Conservation (phyloP, 1,140 invertebrate genomes). For the Pinna nobilis region DNA sequence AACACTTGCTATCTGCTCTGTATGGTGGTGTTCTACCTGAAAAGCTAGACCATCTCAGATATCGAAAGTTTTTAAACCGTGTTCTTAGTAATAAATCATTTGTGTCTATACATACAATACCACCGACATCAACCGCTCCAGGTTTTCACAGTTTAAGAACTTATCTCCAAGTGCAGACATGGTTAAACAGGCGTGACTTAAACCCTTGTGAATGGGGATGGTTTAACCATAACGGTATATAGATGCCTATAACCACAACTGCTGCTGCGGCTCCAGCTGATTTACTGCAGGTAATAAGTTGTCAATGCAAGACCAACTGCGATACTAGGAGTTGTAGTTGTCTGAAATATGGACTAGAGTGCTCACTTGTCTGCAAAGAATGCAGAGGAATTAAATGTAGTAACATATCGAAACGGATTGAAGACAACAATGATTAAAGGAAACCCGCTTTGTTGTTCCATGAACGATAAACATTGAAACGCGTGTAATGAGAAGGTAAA, state of each 20-base stretch:
- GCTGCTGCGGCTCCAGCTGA: conserved; percentile 3
- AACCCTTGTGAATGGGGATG: conserved; percentile 20
- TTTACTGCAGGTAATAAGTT: conserved; percentile 18
- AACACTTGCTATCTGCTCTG: not conserved
- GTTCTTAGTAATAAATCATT: not conserved
- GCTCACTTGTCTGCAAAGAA: not conserved
- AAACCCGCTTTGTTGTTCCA: no score
- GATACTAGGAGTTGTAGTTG: conserved; percentile 23
- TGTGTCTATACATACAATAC: conserved; percentile 30
- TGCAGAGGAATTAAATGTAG: no score
- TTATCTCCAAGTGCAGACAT: conserved; percentile 11
- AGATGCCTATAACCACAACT: not conserved
- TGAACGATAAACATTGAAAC: no score
- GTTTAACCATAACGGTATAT: not conserved
- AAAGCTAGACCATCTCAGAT: conserved; percentile 11
- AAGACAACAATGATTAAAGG: no score
- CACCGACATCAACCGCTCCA: conserved; percentile 14
- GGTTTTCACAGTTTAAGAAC: conserved; percentile 8
- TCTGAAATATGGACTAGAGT: conserved; percentile 11
- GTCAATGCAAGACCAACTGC: conserved; percentile 31
- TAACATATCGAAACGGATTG: no score
- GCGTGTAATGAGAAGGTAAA: no score
- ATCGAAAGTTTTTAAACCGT: conserved; percentile 3
- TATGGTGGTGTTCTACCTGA: conserved; percentile 14
- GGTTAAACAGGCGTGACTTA: not conserved